Evolutionary conservation across 2,888 invertebrate species (phyloP).

Genomic region (Thereva unica): DNA sequence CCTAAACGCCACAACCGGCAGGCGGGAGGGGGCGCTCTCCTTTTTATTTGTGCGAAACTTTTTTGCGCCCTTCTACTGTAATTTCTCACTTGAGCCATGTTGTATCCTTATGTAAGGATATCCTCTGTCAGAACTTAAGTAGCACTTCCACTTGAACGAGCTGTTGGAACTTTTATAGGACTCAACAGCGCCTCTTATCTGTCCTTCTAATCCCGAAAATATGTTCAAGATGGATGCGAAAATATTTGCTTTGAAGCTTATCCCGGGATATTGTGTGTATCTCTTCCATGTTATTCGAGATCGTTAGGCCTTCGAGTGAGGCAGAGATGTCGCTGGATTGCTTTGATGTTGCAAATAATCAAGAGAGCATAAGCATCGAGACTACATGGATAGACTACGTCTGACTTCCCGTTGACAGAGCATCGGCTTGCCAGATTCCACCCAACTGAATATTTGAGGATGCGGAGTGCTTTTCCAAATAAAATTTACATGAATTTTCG

Average conservation of each 20-base stretch:
- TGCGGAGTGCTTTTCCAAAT: slow-evolving; percentile 4
- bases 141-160: slow-evolving; percentile 25
- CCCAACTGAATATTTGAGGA: not conserved
- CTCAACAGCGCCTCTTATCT: slow-evolving; percentile 34
- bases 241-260: slow-evolving; percentile 40
- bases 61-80: slow-evolving; percentile 12
- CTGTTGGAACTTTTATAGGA: slow-evolving; percentile 21
- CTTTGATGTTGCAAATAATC: slow-evolving; percentile 32
- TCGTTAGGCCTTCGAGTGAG: slow-evolving; percentile 27
- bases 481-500: slow-evolving; percentile 14
- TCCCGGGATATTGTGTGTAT: slow-evolving; percentile 32
- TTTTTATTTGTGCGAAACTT: slow-evolving; percentile 1
- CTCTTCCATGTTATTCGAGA: slow-evolving; percentile 35
- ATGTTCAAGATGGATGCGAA: slow-evolving; percentile 35
- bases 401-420: not conserved
- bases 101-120: slow-evolving; percentile 26
- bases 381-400: slow-evolving; percentile 11
- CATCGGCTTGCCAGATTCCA: not conserved
- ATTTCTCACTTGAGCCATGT: slow-evolving; percentile 26
- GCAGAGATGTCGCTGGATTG: slow-evolving; percentile 25
- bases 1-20: slow-evolving; percentile 19
- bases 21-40: not conserved
- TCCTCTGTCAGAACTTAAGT: slow-evolving; percentile 26
- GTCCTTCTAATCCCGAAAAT: slow-evolving; percentile 34
- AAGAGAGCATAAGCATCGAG: not conserved